Base-by-base conservation (phyloP, 2,797 vertebrate species). In the Tapera naevia region DNA sequence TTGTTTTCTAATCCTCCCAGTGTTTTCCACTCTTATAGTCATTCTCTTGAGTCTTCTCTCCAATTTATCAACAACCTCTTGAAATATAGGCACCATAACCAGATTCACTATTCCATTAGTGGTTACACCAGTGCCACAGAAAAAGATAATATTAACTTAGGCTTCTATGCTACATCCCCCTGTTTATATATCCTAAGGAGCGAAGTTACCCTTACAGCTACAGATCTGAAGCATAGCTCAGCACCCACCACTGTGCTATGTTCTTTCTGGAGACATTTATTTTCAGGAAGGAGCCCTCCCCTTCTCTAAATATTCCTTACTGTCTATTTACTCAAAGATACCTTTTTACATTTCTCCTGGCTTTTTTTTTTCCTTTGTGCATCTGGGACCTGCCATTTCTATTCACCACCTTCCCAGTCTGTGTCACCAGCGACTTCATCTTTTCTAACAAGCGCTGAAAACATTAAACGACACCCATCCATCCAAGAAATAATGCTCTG, bases 41-140 rank as follows among this genome's bases (percentile, higher is more conserved):
- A 82, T 94, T 93, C 93, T 89, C 78, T 95, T 90, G 86, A 53
- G 92, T 95, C 83, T 75, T 89, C 48, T 73, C 53, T 67, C 74
- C 94, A 96, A 96, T 95, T 96, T 91, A 95, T 96, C 94, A 95
- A 96, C 95, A 96, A 54, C 80, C 88, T 96, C 88, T 96, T 96
- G 92, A 96, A 96, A 88, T 94, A 89, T 21, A 95, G 94, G 86
- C 93, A 76, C 37, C 80, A 93, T 78, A 71, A 88, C 66, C 13
- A 5, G 46, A 76, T 78, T 91, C 81, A 4, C 86, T 91, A 4
- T 89, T 96, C 95, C 90, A 94, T 95, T 95, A 96, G 93, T 89
- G 76, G 48, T 82, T 86, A 91, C 90, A 91, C 67, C 53, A 73
- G 78, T 91, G 91, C 74, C 94, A 95, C 74, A 73, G 80, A 76